Evolutionary conservation across 1,140 invertebrate genomes (phyloP), one percentile per base, ranked within the genome.

Genomic region (Eurosta solidaginis): DNA sequence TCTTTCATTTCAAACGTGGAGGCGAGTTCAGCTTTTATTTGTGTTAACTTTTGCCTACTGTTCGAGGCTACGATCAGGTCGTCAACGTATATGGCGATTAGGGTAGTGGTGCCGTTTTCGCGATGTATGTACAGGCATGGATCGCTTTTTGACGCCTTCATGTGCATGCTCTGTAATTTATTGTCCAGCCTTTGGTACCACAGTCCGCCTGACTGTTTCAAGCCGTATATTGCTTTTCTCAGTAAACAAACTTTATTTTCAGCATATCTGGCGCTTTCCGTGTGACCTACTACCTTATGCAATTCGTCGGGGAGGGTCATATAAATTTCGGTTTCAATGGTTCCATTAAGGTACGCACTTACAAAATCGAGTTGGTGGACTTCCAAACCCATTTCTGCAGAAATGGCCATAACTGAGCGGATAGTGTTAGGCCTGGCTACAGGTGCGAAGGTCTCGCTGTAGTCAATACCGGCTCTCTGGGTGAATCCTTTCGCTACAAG

Each of bases 301-400:
- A 78, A n/a, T 5, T 74, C 59, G 2, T 77, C 49, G 10, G 83
- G 82, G 76, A 82, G 78, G 49, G 82, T 68, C 84, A n/a, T n/a
- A n/a, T n/a, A n/a, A n/a, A 89, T 77, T 42, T 82, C 78, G 79
- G 86, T 82, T 47, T 85, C 79, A 12, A 88, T 54, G 7, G 82
- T 77, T 12, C 82, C 85, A 79, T 89, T 79, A 10, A 89, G 77
- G 83, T 87, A 89, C 1, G 88, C 88, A 59, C 83, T 88, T 33
- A 79, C 79, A 17, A 89, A 80, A 82, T 89, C 86, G 33, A 86
- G 80, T 59, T 86, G 84, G n/a, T 40, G n/a, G 1, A 83, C n/a
- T 6, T 80, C 25, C 27, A 81, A 73, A 7, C 78, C 63, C 20
- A 76, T 77, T 47, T 82, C 79, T 2, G 81, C 82, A 10, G 82